These are phyloP conservation scores for Dicycla oo DNA, from an alignment of 2,888 invertebrate species.

Conservation along the genomic window DNA sequence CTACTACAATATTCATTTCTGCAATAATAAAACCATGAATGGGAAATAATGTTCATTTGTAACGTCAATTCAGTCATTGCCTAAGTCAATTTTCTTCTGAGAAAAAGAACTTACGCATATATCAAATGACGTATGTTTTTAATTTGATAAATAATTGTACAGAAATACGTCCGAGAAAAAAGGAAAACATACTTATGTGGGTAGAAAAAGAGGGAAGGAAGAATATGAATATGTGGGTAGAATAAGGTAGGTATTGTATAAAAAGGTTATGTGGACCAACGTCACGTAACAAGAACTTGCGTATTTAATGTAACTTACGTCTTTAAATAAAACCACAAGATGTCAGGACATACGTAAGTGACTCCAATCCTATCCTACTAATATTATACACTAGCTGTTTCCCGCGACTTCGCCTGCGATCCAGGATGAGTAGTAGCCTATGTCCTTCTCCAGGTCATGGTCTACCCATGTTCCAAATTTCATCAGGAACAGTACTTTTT, in stretches of 20 bases:
- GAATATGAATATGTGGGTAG: not conserved
- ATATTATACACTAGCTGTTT: no score
- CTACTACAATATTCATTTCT: no score
- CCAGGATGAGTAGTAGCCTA: no score
- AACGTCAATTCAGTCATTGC: not conserved
- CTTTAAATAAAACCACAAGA: conserved; percentile 29
- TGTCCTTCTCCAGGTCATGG: no score
- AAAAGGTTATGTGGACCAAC: conserved; percentile 5
- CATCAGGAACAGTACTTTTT: no score
- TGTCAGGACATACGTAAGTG: not conserved
- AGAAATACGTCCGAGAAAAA: conserved; percentile 28
- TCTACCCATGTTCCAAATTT: no score
- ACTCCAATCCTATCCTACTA: no score
- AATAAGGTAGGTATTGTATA: not conserved
- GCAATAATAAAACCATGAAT: not conserved
- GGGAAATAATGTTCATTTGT: not conserved
- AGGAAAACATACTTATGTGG: not conserved
- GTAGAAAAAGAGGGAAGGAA: conserved; percentile 8
- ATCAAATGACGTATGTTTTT: conserved; percentile 10
- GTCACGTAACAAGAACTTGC: conserved; percentile 34
- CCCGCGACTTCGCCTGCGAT: no score
- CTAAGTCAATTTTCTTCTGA: conserved; percentile 17
- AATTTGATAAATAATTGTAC: not conserved
- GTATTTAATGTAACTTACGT: conserved; percentile 34
- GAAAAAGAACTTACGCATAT: conserved; percentile 8